Evolutionary conservation across 2,113 vertebrate species (phyloP).

Genomic region (Dinomys branickii): DNA sequence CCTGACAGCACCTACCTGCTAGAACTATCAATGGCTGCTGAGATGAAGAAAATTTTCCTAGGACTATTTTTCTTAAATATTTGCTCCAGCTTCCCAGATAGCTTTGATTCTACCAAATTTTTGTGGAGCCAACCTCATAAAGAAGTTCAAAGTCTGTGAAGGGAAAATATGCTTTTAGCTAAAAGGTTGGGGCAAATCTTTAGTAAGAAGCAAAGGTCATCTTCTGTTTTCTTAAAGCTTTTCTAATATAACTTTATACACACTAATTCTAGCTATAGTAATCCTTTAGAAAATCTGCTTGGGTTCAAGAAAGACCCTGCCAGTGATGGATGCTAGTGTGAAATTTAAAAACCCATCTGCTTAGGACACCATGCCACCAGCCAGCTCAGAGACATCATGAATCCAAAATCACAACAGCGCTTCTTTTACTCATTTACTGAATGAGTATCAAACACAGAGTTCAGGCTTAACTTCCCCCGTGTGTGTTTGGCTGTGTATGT

Average conservation of each 20-base stretch:
- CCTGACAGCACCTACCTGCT: background rate
- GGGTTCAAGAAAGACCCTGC: background rate
- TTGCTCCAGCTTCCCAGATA: conserved; percentile 53
- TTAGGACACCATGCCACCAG: background rate
- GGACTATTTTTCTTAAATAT: conserved; percentile 31
- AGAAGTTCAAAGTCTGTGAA: conserved; percentile 43
- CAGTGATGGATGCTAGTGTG: background rate
- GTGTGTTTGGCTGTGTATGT: background rate
- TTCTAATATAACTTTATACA: background rate
- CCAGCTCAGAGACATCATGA: background rate
- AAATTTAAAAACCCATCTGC: background rate
- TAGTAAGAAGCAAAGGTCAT: background rate
- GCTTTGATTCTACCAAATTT: background rate
- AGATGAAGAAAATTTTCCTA: conserved; percentile 38
- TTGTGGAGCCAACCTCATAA: conserved; percentile 5
- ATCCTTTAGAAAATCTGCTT: background rate
- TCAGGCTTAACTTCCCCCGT: background rate
- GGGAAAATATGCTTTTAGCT: conserved; percentile 8
- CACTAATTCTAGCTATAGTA: background rate
- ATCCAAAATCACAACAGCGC: background rate
- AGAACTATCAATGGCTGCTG: background rate
- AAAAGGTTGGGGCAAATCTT: background rate
- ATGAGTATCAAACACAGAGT: background rate
- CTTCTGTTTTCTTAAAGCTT: background rate
- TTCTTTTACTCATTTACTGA: background rate